Conservation (phyloP, 2,113 vertebrate genomes). For the Pelmatolapia mariae region DNA sequence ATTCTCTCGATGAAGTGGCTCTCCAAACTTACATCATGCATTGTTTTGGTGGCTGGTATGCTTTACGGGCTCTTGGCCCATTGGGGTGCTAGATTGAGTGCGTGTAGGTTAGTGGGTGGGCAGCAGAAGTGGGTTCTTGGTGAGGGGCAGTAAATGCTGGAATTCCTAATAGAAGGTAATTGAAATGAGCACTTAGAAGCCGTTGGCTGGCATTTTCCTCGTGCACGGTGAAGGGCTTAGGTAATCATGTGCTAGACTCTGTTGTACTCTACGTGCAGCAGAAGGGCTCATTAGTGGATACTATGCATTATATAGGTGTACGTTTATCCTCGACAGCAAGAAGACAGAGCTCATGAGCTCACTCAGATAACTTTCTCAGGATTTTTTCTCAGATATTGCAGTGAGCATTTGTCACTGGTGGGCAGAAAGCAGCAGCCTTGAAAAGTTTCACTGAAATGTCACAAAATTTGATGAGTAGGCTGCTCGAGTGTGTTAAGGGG, state of each 20-base stretch:
- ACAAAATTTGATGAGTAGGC: not conserved
- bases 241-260: slow-evolving; percentile 53
- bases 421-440: slow-evolving; percentile 18
- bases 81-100: slow-evolving; percentile 44
- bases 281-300: slow-evolving; percentile 7
- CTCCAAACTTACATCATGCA: slow-evolving; percentile 58
- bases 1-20: slow-evolving; percentile 42
- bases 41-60: slow-evolving; percentile 35
- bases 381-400: not conserved
- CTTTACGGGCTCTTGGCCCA: slow-evolving; percentile 43
- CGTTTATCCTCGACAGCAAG: not conserved
- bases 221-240: not conserved
- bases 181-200: slow-evolving; percentile 57
- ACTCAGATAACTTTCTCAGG: not conserved
- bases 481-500: slow-evolving; percentile 11
- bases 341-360: not conserved
- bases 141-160: slow-evolving; percentile 32
- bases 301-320: not conserved
- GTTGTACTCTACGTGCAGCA: not conserved
- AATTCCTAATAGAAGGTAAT: slow-evolving; percentile 66
- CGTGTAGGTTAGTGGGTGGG: slow-evolving; percentile 58
- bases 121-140: slow-evolving; percentile 56
- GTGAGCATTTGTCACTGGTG: not conserved
- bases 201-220: slow-evolving; percentile 28
- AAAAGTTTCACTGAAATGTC: slow-evolving; percentile 32